Base-by-base conservation (phyloP, 1,140 invertebrate genomes). In the Pachyrhynchus sulphureomaculatus region DNA sequence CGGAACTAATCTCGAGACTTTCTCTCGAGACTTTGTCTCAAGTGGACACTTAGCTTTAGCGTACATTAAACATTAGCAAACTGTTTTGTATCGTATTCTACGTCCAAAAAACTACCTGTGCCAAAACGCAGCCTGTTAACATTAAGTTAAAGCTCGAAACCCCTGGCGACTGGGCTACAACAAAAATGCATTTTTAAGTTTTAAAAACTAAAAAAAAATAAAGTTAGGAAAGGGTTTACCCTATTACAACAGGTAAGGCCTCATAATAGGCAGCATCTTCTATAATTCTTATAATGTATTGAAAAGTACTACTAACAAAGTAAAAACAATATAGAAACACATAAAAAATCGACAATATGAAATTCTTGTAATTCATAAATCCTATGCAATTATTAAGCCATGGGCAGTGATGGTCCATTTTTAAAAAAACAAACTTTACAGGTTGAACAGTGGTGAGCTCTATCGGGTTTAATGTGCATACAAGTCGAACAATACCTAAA, bases 361-460 rank as follows among this genome's bases (percentile, higher is more conserved):
- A 75, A 29, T 58, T 64, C 59, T 75, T 75, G 54, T 73, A 72
- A 58, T 75, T 75, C 6, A 42, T 44, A 51, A 69, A 73, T 17
- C 88, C 88, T 68, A 86, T 82, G 70, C 88, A 90, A 58, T 86
- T 88, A 71, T 89, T 88, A 23, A 90, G 85, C 88, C 88, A 90
- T 2, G 87, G 86, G 75, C 86, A 88, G 74, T 87, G 85, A 72
- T 87, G 85, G 75, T 90, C 88, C 85, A 89, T 87, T 75, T 88
- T 88, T 69, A 87, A 77, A n/a, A 2, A 86, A 81, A 76, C 87
- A 89, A 15, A 54, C 68, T n/a, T 71, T 51, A 66, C 75, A 75
- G 45, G 61, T 65, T 13, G 68, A 57, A 62, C 70, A 72, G 55
- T 75, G 73, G 52, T 73, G 73, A 8, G 72, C 60, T 48, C 73